phyloP scores from a whole-genome alignment of 2,113 vertebrate species.

The Oryzias melastigma region DNA sequence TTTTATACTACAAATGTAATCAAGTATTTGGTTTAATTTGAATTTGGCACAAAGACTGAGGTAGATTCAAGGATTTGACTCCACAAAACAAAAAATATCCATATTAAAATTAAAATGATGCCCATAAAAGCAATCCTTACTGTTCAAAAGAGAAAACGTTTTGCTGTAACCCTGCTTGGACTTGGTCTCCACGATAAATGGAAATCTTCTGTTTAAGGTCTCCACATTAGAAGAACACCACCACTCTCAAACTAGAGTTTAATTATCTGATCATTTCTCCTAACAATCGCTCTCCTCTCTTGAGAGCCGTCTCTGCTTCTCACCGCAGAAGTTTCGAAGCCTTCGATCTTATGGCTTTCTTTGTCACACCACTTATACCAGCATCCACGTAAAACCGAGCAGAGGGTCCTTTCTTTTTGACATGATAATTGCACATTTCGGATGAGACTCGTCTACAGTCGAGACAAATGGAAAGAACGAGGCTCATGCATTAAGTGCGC shows the following conservation, averaged over 20 bases:
- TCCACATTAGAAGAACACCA: slow-evolving; percentile 34
- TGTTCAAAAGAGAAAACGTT: slow-evolving; percentile 3
- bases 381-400: not conserved
- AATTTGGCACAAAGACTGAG: not conserved
- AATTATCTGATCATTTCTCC: slow-evolving; percentile 28
- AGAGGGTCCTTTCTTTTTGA: not conserved
- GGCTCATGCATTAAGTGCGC: slow-evolving; percentile 24
- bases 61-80: not conserved
- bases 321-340: too few relatives aligned
- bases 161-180: slow-evolving; percentile 5
- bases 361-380: not conserved
- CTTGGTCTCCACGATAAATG: slow-evolving; percentile 25
- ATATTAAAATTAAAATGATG: not conserved
- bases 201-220: slow-evolving; percentile 27
- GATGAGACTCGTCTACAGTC: slow-evolving; percentile 10
- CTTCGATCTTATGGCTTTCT: not conserved
- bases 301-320: not conserved
- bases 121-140: not conserved
- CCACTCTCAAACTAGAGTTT: slow-evolving; percentile 25
- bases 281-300: slow-evolving; percentile 8
- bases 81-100: not conserved
- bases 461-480: slow-evolving; percentile 12
- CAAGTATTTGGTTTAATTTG: slow-evolving; percentile 10
- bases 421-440: slow-evolving; percentile 25
- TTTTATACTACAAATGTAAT: too few relatives aligned